A percentile compares a stretch with the other conserved stretches of the same genome.
phyloP scores from a whole-genome alignment of 1,140 invertebrate genomes.

The Drosophila nigrodunni region DNA sequence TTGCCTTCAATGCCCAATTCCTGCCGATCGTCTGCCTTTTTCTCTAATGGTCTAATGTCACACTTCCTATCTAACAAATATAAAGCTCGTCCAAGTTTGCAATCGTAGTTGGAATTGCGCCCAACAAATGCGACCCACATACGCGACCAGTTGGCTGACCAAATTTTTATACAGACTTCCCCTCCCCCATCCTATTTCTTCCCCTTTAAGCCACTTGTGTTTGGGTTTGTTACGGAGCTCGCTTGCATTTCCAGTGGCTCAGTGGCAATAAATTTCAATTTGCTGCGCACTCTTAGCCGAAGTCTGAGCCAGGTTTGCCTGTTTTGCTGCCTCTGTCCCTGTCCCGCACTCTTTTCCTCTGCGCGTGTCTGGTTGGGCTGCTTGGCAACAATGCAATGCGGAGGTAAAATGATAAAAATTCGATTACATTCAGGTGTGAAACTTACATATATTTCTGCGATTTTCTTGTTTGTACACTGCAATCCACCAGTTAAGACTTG shows the following conservation, averaged over 20 bases:
- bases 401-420: conserved; percentile 82
- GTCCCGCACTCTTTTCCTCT: conserved; percentile 1
- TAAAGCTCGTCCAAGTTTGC: conserved; percentile 41
- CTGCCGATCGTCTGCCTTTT: conserved; percentile 33
- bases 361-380: conserved; percentile 36
- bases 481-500: not conserved
- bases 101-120: conserved; percentile 36
- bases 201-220: not conserved
- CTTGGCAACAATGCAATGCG: conserved; percentile 80
- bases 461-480: conserved; percentile 74
- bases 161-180: conserved; percentile 62
- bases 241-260: conserved; percentile 77
- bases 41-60: conserved; percentile 78
- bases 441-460: conserved; percentile 75
- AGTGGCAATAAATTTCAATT: conserved; percentile 81
- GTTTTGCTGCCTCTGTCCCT: conserved; percentile 15
- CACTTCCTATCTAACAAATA: conserved; percentile 60
- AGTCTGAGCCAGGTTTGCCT: conserved; percentile 32
- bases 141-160: conserved; percentile 75
- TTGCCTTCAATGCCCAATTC: conserved; percentile 29
- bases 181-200: not conserved
- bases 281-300: conserved; percentile 56
- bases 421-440: conserved; percentile 83
- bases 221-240: conserved; percentile 39
- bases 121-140: conserved; percentile 79